Base-by-base conservation (phyloP, 2,797 vertebrate species). In the Hippocampus kuda region DNA sequence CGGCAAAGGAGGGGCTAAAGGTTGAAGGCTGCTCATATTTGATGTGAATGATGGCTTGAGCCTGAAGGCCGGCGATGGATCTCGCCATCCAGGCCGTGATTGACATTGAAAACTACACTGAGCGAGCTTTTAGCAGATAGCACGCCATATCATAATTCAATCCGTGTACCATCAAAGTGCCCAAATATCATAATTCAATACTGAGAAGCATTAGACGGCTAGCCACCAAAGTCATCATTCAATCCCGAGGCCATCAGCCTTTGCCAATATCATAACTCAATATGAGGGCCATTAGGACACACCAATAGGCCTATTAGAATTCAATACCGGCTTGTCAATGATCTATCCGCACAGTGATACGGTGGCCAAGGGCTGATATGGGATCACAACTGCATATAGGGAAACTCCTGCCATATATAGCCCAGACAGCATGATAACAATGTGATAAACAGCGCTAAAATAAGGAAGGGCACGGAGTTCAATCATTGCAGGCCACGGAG, bases 181-280 rank as follows among this genome's bases (percentile, higher is more conserved):
- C 86, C 85, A 85, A 86, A 90, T 90, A 89, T 89, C 87, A 89
- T 86, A 88, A 90, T 87, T 89, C 87, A 90, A 88, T 87, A 87
- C 86, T 63, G 74, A 79, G 85, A 81, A 80, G 84, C 87, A 90
- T 89, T 89, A 90, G 87, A 77, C 85, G 53, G 79, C 82, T 84
- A 81, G 73, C 72, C 84, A 88, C 84, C 86, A 81, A 89, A 86
- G 88, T 88, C 86, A 86, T 88, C 89, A 90, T 86, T 90, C 88
- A 88, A 88, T 89, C 82, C 83, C 75, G 68, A 79, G 81, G 80
- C 81, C 79, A 84, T 87, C 79, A 84, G 74, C 76, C 72, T 74
- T 72, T 86, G 85, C 87, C 84, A 86, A 89, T 89, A 89, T 83
- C 83, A 89, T 89, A 89, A 89, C 83, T 90, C 88, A 88, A 88